These are phyloP conservation scores for Lytechinus variegatus DNA, from an alignment of 35 echinoderm and acorn worm genomes.

Conservation along the genomic window DNA sequence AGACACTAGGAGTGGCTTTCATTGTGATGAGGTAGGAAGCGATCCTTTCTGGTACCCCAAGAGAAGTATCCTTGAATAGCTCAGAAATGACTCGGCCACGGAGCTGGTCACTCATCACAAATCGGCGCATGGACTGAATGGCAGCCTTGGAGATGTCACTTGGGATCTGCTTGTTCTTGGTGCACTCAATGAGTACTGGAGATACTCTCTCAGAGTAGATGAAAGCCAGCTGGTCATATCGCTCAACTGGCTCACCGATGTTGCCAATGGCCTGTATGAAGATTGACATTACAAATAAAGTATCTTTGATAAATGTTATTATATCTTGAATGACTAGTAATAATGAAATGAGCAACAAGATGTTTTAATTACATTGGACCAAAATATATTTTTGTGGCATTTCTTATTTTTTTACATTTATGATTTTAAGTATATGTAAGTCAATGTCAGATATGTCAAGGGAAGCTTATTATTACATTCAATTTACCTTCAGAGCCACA, in stretches of 20 bases:
- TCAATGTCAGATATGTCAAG: too few relatives aligned
- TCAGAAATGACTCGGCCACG: slow-evolving; percentile 44
- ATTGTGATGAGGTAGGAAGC: slow-evolving; percentile 89
- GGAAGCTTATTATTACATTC: background rate
- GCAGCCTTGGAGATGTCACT: slow-evolving; percentile 86
- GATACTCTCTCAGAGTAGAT: slow-evolving; percentile 63
- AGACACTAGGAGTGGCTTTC: slow-evolving; percentile 57
- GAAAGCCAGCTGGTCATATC: slow-evolving; percentile 67
- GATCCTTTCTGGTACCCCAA: slow-evolving; percentile 71
- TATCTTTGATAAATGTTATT: background rate
- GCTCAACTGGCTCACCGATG: slow-evolving; percentile 84
- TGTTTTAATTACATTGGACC: too few relatives aligned
- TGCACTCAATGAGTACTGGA: slow-evolving; percentile 71
- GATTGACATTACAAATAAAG: background rate
- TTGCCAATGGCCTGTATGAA: slow-evolving; percentile 86
- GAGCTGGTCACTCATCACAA: slow-evolving; percentile 63
- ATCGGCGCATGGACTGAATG: slow-evolving; percentile 90
- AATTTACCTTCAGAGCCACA: slow-evolving; percentile 85
- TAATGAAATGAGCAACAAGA: too few relatives aligned
- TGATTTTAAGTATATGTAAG: too few relatives aligned
- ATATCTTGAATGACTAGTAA: too few relatives aligned
- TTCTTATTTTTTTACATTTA: too few relatives aligned
- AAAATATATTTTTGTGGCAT: too few relatives aligned
- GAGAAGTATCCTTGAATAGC: slow-evolving; percentile 35
- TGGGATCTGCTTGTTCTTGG: slow-evolving; percentile 63